A percentile compares a stretch with the other conserved stretches of the same genome.
Conservation (phyloP, 2,888 invertebrate genomes). For the Deilephila elpenor region DNA sequence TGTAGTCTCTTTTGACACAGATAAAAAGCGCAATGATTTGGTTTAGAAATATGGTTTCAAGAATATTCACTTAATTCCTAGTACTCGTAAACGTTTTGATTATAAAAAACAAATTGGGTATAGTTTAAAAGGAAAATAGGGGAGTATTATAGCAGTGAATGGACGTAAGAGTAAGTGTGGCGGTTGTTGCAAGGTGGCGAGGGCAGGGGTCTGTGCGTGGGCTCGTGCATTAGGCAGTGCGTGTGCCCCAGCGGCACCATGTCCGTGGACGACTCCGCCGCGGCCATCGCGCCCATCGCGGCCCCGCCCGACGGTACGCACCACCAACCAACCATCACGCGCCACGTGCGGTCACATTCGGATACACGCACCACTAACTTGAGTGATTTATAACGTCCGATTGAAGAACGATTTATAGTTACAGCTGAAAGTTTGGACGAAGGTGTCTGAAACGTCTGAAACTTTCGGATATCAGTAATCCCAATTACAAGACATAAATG, state of each 20-base stretch:
- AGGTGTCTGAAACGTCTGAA: too few species aligned
- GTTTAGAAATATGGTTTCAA: too few species aligned
- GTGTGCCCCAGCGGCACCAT: constrained; percentile 73
- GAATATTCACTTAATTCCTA: too few species aligned
- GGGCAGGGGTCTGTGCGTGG: constrained; percentile 74
- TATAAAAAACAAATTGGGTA: too few species aligned
- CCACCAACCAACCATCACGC: constrained; percentile 30
- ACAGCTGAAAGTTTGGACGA: too few species aligned
- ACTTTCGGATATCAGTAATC: too few species aligned
- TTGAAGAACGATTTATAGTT: too few species aligned
- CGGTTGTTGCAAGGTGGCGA: constrained; percentile 65
- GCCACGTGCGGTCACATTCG: constrained; percentile 10
- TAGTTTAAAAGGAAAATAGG: neutral
- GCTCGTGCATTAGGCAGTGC: constrained; percentile 81
- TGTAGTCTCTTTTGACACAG: too few species aligned
- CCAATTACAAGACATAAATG: too few species aligned
- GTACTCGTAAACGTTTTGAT: too few species aligned
- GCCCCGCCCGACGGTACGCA: constrained; percentile 62
- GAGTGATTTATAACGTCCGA: too few species aligned
- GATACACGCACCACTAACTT: neutral
- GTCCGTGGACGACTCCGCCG: constrained; percentile 73
- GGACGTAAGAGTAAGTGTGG: constrained; percentile 13
- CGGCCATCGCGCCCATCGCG: constrained; percentile 62
- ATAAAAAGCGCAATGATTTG: too few species aligned
- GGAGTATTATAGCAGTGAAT: neutral